Conservation (phyloP, 92 coral and sea anemone species). For the Porites cylindrica region DNA sequence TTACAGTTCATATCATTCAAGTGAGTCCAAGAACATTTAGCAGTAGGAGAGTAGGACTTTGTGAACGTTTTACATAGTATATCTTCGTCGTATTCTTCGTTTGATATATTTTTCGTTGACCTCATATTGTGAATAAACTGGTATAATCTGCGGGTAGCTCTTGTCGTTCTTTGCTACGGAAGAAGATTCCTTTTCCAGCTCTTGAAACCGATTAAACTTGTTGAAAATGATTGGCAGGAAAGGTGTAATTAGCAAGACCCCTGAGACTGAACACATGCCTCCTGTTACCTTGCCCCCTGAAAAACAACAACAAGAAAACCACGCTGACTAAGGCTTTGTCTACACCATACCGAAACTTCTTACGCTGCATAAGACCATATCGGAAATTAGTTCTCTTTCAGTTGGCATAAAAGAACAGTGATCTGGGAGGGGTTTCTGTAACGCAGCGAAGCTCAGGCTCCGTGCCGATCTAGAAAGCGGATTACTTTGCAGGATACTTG, state of each 20-base stretch:
- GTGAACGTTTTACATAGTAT: not conserved
- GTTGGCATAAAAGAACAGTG: too few relatives aligned
- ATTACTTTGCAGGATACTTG: too few relatives aligned
- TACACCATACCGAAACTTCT: too few relatives aligned
- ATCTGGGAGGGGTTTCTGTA: too few relatives aligned
- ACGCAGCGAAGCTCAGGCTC: too few relatives aligned
- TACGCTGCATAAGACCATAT: too few relatives aligned
- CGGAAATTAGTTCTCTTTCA: too few relatives aligned
- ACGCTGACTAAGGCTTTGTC: not conserved
- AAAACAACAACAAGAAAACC: not conserved
- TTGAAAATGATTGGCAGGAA: slow-evolving; percentile 46
- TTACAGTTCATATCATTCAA: too few relatives aligned
- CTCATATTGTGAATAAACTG: not conserved
- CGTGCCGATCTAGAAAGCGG: too few relatives aligned
- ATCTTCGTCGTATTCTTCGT: slow-evolving; percentile 7
- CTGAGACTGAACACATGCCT: slow-evolving; percentile 36
- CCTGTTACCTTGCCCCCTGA: slow-evolving; percentile 40
- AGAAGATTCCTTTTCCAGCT: not conserved
- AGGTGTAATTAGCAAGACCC: slow-evolving; percentile 45
- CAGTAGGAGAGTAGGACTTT: too few relatives aligned
- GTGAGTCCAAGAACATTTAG: too few relatives aligned
- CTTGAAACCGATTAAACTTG: slow-evolving; percentile 48
- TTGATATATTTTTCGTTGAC: not conserved
- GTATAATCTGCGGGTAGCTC: not conserved
- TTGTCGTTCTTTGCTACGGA: not conserved